phyloP scores from a whole-genome alignment of 30 jellyfish, hydroid and myxozoan genomes.

The Sanderia malayensis region DNA sequence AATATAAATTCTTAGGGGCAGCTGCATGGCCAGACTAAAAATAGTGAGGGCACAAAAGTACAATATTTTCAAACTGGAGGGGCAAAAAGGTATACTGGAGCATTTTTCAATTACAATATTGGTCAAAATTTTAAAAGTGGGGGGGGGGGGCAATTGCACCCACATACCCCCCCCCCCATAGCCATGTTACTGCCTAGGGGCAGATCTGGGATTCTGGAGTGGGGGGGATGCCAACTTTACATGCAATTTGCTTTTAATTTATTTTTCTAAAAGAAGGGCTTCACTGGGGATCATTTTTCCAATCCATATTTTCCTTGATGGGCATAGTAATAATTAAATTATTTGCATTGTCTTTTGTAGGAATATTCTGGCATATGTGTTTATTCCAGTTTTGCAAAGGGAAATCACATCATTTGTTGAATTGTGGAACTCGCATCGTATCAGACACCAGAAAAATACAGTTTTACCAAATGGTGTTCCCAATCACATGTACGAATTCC shows the following conservation, averaged over 20 bases:
- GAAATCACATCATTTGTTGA: not conserved
- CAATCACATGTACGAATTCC: slow-evolving; percentile 14
- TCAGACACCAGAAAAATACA: slow-evolving; percentile 15
- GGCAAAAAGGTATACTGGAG: not conserved
- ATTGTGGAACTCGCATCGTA: slow-evolving; percentile 14
- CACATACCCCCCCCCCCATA: not conserved
- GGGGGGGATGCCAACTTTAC: slow-evolving; percentile 1
- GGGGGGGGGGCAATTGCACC: slow-evolving; percentile 2
- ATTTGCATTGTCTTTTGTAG: slow-evolving; percentile 6
- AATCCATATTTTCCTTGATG: not conserved
- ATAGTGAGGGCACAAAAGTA: slow-evolving; percentile 1
- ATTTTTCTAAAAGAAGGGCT: not conserved
- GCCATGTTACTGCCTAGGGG: not conserved
- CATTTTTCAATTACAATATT: not conserved
- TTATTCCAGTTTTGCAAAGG: slow-evolving; percentile 18
- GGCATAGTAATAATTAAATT: not conserved
- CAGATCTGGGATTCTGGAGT: not conserved
- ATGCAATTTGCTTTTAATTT: not conserved
- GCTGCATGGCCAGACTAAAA: slow-evolving; percentile 2
- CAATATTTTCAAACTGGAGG: not conserved
- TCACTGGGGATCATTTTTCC: not conserved
- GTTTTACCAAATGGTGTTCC: slow-evolving; percentile 17
- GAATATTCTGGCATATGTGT: slow-evolving; percentile 4
- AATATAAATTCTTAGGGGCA: not conserved
- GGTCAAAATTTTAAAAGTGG: not conserved